Evolutionary conservation across 2,113 vertebrate species (phyloP), one percentile per base, ranked within the genome.

Genomic region (Origma solitaria): DNA sequence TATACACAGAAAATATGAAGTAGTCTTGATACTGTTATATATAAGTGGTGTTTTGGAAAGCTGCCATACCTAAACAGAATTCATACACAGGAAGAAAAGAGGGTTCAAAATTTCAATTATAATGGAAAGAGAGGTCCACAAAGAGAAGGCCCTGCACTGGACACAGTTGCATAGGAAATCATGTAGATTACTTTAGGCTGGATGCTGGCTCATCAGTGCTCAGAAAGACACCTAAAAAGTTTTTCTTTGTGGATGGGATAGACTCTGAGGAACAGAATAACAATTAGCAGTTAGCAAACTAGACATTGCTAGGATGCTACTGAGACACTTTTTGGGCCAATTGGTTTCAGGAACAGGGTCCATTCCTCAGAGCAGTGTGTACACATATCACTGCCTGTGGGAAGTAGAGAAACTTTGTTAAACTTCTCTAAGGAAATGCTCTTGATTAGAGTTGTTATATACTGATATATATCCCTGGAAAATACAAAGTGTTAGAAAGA

Each of bases 101-200:
- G 7, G 11, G 10, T 40, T 68, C 40, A 62, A 56, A 7, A 69
- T 79, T 68, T 82, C 49, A 56, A 20, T 49, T 76, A 13, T 11
- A 66, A 38, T 15, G 62, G 42, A 85, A 80, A 68, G 24, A 58
- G 44, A 81, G 7, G 9, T 44, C 14, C 38, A 51, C 28, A 47
- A 42, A 75, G 7, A 1, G 1, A 56, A 75, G 23, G 18, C 27
- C 12, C 7, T 2, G 3, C 11, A n/a, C 31, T 47, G 11, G 30
- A 23, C 2, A 2, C 20, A 54, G 23, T 7, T 75, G 25, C 30
- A 30, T 17, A 47, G 3, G 0, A 78, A 82, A 31, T 6, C 7
- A 10, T 14, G 3, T 30, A n/a, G 38, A 31, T 47, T 18, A 20
- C 11, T 23, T 66, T 47, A 18, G 2, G 2, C 3, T 69, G 21